phyloP scores from a whole-genome alignment of 2,888 invertebrate genomes.

The Hemistola chrysoprasaria region DNA sequence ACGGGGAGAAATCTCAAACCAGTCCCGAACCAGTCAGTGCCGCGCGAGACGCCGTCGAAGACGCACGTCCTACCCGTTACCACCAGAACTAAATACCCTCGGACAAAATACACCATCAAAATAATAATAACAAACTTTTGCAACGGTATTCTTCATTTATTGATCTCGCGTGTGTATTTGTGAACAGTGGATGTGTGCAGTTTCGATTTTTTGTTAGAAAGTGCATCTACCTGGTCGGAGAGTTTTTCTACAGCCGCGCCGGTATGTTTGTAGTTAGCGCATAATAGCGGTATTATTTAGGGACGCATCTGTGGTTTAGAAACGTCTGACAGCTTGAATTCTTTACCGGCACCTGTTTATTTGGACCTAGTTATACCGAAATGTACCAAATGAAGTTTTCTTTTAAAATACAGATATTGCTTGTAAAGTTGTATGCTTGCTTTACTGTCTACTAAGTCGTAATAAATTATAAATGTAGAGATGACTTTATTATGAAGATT shows the following conservation, averaged over 20 bases:
- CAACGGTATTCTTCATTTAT: conserved; percentile 11
- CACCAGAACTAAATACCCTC: conserved; percentile 26
- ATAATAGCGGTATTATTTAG: conserved; percentile 54
- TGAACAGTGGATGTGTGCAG: conserved; percentile 33
- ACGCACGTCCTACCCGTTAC: conserved; percentile 35
- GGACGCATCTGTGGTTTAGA: conserved; percentile 38
- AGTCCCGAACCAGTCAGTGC: conserved; percentile 53
- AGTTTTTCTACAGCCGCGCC: conserved; percentile 62
- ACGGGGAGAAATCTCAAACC: conserved; percentile 79
- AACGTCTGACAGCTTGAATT: conserved; percentile 10
- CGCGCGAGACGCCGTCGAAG: conserved; percentile 51
- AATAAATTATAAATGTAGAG: no score
- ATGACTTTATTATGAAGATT: no score
- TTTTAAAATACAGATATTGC: no score
- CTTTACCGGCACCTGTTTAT: conserved; percentile 1
- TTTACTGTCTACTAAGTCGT: no score
- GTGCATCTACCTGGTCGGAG: conserved; percentile 53
- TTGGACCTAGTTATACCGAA: not conserved
- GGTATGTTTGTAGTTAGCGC: conserved; percentile 57
- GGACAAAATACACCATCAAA: conserved; percentile 29
- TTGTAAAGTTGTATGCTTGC: no score
- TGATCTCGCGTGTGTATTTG: conserved; percentile 32
- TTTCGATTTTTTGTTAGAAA: conserved; percentile 50
- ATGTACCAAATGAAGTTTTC: no score
- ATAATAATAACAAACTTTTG: conserved; percentile 5